Evolutionary conservation across 2,888 invertebrate genomes (phyloP).

Genomic region (Argyresthia goedartella): DNA sequence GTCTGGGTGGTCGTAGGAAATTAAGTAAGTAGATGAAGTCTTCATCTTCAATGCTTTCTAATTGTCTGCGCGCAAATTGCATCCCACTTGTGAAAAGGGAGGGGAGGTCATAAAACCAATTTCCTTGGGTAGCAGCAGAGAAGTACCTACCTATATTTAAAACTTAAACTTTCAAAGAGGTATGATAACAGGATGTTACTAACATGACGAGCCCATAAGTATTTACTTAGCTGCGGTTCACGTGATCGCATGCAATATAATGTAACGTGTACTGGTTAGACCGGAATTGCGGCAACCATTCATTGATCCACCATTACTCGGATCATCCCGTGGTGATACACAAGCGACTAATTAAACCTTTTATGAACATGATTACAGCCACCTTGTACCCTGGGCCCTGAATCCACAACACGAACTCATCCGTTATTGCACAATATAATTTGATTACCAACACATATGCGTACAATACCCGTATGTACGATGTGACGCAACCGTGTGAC

Average conservation of each 20-base stretch:
- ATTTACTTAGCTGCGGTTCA: too few species aligned
- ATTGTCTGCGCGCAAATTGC: too few species aligned
- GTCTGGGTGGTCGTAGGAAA: conserved; percentile 2
- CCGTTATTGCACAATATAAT: neutral
- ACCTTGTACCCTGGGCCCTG: neutral
- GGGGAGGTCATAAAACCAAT: too few species aligned
- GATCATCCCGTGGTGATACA: neutral
- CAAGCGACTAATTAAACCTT: conserved; percentile 26
- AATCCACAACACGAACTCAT: neutral
- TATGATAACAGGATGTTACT: too few species aligned
- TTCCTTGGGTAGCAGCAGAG: too few species aligned
- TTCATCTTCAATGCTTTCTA: too few species aligned
- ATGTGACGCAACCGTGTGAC: conserved; percentile 1
- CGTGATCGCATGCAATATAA: too few species aligned
- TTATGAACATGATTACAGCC: conserved; percentile 23
- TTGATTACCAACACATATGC: neutral
- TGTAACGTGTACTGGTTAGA: neutral
- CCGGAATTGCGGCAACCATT: neutral
- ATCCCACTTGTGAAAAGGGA: too few species aligned
- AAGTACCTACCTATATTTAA: too few species aligned
- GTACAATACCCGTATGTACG: neutral
- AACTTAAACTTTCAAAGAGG: too few species aligned
- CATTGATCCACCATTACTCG: neutral
- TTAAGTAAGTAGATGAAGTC: neutral
- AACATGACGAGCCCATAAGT: too few species aligned